Percentiles rank a stretch among this genome's conserved stretches.
These are phyloP conservation scores for Nephotettix cincticeps DNA, from an alignment of 1,140 invertebrate genomes.

Conservation along the genomic window DNA sequence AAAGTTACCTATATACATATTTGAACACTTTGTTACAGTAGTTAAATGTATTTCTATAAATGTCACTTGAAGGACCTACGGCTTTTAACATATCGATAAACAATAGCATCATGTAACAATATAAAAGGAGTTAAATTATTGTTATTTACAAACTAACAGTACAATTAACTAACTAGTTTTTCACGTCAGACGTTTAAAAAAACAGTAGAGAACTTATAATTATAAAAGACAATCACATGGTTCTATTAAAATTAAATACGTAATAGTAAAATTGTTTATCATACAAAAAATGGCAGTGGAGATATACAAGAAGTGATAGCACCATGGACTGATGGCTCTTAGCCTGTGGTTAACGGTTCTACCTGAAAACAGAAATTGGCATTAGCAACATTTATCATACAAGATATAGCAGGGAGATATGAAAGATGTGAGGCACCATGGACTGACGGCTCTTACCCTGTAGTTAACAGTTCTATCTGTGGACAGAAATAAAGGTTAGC, in stretches of 20 bases:
- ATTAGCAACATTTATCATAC: no score
- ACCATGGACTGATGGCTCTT: not conserved
- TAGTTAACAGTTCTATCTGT: slow-evolving; percentile 7
- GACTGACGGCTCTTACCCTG: not conserved
- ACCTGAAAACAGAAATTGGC: not conserved
- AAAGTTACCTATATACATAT: slow-evolving; percentile 2
- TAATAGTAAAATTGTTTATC: slow-evolving; percentile 13
- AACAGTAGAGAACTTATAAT: slow-evolving; percentile 17
- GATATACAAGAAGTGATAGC: not conserved
- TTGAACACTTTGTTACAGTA: not conserved
- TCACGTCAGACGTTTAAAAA: slow-evolving; percentile 30
- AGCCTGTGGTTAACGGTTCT: slow-evolving; percentile 5
- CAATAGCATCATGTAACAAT: not conserved
- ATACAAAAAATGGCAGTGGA: slow-evolving; percentile 32
- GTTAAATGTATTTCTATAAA: not conserved
- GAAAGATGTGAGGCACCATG: not conserved
- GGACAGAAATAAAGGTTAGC: not conserved
- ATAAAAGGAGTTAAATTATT: slow-evolving; percentile 26
- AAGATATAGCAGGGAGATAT: no score
- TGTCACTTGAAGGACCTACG: not conserved
- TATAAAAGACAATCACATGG: slow-evolving; percentile 26
- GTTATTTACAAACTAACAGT: slow-evolving; percentile 25
- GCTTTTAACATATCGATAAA: slow-evolving; percentile 1
- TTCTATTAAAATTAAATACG: slow-evolving; percentile 21
- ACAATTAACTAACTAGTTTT: slow-evolving; percentile 27